Percentiles rank a stretch among this genome's conserved stretches.
These are phyloP conservation scores for Troides aeacus DNA, from an alignment of 2,888 invertebrate species.

Conservation along the genomic window DNA sequence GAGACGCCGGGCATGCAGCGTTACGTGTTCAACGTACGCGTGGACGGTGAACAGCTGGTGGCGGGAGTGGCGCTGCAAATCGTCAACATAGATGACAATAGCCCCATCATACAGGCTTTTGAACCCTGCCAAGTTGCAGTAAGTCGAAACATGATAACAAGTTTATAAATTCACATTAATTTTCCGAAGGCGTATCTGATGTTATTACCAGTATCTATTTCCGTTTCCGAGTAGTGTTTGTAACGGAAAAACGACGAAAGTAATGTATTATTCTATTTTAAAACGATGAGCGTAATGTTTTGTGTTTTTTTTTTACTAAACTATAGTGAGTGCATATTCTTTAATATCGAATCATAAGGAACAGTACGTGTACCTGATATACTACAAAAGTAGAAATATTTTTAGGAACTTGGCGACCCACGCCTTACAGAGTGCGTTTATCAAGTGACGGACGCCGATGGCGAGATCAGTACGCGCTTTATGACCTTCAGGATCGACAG, in stretches of 20 bases:
- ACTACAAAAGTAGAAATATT: background rate
- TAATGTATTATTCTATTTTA: too few species aligned
- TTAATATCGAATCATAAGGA: too few species aligned
- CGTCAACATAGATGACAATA: slow-evolving; percentile 78
- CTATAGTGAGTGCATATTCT: too few species aligned
- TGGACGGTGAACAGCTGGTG: slow-evolving; percentile 42
- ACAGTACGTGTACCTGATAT: too few species aligned
- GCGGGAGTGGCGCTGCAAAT: slow-evolving; percentile 63
- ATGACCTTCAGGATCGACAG: slow-evolving; percentile 66
- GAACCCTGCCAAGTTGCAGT: slow-evolving; percentile 70
- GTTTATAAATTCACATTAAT: slow-evolving; percentile 8
- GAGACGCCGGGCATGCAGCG: slow-evolving; percentile 67
- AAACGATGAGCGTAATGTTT: too few species aligned
- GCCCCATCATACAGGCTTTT: slow-evolving; percentile 67
- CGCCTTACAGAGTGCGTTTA: slow-evolving; percentile 61
- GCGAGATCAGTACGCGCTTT: slow-evolving; percentile 62
- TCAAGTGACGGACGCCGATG: slow-evolving; percentile 64
- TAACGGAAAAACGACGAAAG: too few species aligned
- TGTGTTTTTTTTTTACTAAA: too few species aligned
- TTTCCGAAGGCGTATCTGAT: too few species aligned
- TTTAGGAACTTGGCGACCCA: slow-evolving; percentile 65
- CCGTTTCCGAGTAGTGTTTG: too few species aligned
- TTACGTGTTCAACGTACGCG: slow-evolving; percentile 64
- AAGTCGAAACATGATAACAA: slow-evolving; percentile 32
- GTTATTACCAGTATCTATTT: too few species aligned